phyloP scores from a whole-genome alignment of 2,113 vertebrate genomes.

The Nannospalax galili region DNA sequence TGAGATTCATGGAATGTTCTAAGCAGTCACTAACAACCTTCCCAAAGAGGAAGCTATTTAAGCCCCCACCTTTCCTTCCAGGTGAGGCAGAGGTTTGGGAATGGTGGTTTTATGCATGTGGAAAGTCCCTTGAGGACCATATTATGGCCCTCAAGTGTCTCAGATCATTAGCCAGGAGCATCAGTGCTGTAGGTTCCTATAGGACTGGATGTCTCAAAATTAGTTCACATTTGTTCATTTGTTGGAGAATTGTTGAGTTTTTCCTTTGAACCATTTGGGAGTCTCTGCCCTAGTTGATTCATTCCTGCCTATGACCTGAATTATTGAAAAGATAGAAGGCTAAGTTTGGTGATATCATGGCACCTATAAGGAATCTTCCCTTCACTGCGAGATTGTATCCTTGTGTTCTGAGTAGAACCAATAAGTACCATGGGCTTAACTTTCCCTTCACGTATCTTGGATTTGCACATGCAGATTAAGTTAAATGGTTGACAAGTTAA shows the following conservation, averaged over 20 bases:
- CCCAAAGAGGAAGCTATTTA: not conserved
- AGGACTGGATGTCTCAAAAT: not conserved
- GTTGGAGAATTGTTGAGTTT: not conserved
- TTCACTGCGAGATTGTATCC: not conserved
- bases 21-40: not conserved
- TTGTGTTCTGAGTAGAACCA: not conserved
- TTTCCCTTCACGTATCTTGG: not conserved
- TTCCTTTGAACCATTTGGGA: not conserved
- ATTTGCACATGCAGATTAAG: not conserved
- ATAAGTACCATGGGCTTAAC: not conserved
- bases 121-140: not conserved
- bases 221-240: not conserved
- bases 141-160: not conserved
- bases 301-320: not conserved
- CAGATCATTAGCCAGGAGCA: not conserved
- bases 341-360: not conserved
- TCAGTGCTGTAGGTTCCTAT: accelerated
- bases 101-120: not conserved
- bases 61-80: not conserved
- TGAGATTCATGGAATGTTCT: not conserved
- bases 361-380: not conserved
- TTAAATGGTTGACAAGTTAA: not conserved
- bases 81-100: not conserved
- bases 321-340: not conserved
- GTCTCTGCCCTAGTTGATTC: not conserved